A percentile compares a stretch with the other conserved stretches of the same genome.
Evolutionary conservation across 2,888 invertebrate genomes (phyloP).

Genomic region (Conchocele bisecta): DNA sequence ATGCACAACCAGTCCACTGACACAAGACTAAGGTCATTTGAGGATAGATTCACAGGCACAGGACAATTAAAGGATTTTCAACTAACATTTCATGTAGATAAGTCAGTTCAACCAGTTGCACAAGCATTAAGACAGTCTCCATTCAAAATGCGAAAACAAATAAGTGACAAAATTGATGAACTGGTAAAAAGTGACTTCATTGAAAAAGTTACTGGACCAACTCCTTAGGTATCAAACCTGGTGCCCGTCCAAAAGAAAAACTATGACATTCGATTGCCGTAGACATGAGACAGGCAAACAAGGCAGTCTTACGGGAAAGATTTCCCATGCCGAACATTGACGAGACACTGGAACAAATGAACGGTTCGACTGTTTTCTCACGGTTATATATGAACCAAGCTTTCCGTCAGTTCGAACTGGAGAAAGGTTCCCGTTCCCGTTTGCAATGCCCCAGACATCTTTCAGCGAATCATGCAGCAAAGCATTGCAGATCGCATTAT

Average conservation of each 20-base stretch:
- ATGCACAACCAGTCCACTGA: no score
- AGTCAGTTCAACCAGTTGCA: no score
- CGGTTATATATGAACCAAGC: slow-evolving; percentile 16
- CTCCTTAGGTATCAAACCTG: slow-evolving; percentile 51
- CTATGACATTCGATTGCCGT: slow-evolving; percentile 51
- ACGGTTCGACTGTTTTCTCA: slow-evolving; percentile 1
- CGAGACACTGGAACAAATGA: slow-evolving; percentile 20
- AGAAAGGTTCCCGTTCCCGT: slow-evolving; percentile 2
- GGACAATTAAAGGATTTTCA: no score
- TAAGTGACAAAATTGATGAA: no score
- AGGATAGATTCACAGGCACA: no score
- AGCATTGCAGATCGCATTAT: slow-evolving; percentile 19
- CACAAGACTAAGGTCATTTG: no score
- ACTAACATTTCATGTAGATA: no score
- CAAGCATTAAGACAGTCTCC: no score
- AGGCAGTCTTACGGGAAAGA: slow-evolving; percentile 42
- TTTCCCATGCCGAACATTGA: slow-evolving; percentile 43
- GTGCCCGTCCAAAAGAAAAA: slow-evolving; percentile 46
- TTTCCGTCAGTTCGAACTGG: slow-evolving; percentile 9
- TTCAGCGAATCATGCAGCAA: slow-evolving; percentile 14
- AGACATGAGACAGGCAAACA: slow-evolving; percentile 54
- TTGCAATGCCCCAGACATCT: slow-evolving; percentile 38
- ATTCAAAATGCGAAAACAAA: no score
- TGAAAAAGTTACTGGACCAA: slow-evolving; percentile 36
- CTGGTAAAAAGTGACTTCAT: no score